A percentile compares a stretch with the other conserved stretches of the same genome.
Evolutionary conservation across 2,797 vertebrate species (phyloP).

Genomic region (Helicolenus hilgendorfi): DNA sequence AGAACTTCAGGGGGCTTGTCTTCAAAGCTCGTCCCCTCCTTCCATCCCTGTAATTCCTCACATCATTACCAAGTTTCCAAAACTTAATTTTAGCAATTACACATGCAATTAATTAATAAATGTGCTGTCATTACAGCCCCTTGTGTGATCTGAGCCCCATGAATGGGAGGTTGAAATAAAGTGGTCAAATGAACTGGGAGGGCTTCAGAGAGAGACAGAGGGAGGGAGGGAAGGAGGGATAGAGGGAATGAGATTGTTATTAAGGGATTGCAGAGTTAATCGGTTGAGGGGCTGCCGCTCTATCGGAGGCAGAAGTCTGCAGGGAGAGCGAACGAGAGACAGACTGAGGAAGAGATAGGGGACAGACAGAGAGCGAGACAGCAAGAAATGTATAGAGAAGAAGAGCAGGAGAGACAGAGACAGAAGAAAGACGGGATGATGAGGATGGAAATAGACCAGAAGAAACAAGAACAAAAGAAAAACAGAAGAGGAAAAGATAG

Average conservation of each 20-base stretch:
- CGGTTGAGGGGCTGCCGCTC: constrained; percentile 76
- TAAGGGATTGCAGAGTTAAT: constrained; percentile 87
- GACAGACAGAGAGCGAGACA: constrained; percentile 32
- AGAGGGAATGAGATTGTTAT: constrained; percentile 85
- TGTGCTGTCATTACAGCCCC: constrained; percentile 92
- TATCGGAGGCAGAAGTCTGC: constrained; percentile 79
- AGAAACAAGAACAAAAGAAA: constrained; percentile 61
- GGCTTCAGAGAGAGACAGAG: constrained; percentile 76
- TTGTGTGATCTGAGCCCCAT: constrained; percentile 88
- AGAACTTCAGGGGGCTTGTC: constrained; percentile 76
- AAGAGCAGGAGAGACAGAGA: constrained; percentile 4
- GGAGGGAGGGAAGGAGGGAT: constrained; percentile 71
- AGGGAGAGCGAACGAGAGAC: constrained; percentile 68
- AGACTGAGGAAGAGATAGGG: constrained; percentile 68
- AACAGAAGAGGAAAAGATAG: constrained; percentile 40
- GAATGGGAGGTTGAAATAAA: constrained; percentile 85
- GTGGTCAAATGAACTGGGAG: constrained; percentile 87
- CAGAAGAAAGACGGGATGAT: constrained; percentile 30
- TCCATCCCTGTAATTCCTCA: constrained; percentile 89
- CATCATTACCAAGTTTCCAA: constrained; percentile 92
- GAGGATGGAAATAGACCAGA: constrained; percentile 37
- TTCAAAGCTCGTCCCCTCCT: constrained; percentile 80
- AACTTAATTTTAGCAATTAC: constrained; percentile 94
- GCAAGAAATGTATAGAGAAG: constrained; percentile 1
- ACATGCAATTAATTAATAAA: constrained; percentile 94